Evolutionary conservation across 2,888 invertebrate species (phyloP).

Genomic region (Volucella bombylans): DNA sequence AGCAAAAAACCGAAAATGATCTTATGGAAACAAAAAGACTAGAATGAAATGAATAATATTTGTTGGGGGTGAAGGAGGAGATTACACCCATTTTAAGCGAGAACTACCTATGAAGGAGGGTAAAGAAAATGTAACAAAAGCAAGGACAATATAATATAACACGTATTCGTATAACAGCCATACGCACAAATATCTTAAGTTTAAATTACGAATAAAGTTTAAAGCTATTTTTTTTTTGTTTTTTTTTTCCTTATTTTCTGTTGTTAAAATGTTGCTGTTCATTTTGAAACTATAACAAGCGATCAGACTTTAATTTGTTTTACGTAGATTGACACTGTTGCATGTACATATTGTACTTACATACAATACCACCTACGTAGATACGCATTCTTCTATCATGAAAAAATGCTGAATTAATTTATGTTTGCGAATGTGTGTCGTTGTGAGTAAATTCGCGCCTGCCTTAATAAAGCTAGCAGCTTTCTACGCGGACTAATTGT

Average conservation of each 20-base stretch:
- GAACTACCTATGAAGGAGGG: constrained; percentile 3
- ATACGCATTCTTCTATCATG: constrained; percentile 10
- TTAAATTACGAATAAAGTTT: constrained; percentile 59
- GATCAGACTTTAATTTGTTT: constrained; percentile 73
- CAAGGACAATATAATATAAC: not conserved
- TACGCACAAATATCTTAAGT: constrained; percentile 61
- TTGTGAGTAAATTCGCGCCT: no score
- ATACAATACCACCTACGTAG: not conserved
- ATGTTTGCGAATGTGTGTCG: constrained; percentile 15
- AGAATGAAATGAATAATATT: constrained; percentile 19
- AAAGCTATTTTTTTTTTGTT: constrained; percentile 53
- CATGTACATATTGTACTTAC: constrained; percentile 23
- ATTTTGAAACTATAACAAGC: constrained; percentile 71
- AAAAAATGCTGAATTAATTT: constrained; percentile 22
- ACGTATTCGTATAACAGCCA: constrained; percentile 34
- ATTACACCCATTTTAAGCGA: constrained; percentile 20
- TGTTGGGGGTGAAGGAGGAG: not conserved
- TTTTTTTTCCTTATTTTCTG: not conserved
- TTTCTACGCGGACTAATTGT: no score
- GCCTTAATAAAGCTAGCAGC: no score
- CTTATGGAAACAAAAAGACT: constrained; percentile 23
- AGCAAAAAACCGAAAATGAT: not conserved
- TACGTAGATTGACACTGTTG: constrained; percentile 46
- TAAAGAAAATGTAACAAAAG: constrained; percentile 15
- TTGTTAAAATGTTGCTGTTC: constrained; percentile 62